These are phyloP conservation scores for Drosophila sp. DNA, from an alignment of 1,140 invertebrate genomes.

Conservation along the genomic window DNA sequence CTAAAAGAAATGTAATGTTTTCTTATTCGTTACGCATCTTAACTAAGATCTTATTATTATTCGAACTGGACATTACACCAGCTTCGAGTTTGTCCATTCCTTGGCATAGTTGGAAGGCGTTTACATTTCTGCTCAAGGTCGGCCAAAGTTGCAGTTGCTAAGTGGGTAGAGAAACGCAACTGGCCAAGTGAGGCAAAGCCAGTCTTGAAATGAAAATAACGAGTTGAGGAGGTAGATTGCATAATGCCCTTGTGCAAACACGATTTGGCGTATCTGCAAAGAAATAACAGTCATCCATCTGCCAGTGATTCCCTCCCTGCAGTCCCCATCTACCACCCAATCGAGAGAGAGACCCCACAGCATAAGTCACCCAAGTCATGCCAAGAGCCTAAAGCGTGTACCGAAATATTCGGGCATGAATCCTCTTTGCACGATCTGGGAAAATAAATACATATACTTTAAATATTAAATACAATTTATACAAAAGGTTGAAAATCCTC, in stretches of 20 bases:
- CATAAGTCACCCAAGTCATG: slow-evolving; percentile 15
- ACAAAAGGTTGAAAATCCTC: neutral
- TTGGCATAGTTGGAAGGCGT: slow-evolving; percentile 20
- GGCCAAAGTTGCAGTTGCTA: slow-evolving; percentile 9
- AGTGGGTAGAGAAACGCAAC: neutral
- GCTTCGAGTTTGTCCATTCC: slow-evolving; percentile 10
- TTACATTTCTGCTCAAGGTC: slow-evolving; percentile 15
- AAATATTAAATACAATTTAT: slow-evolving; percentile 9
- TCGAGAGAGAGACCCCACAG: no score
- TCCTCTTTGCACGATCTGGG: slow-evolving; percentile 3
- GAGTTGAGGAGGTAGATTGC: slow-evolving; percentile 18
- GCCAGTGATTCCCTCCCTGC: neutral
- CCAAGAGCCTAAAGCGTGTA: slow-evolving; percentile 4
- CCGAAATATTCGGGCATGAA: slow-evolving; percentile 15
- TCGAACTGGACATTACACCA: no score
- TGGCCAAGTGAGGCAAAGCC: slow-evolving; percentile 10
- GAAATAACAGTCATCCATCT: slow-evolving; percentile 6
- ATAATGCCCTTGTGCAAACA: slow-evolving; percentile 19
- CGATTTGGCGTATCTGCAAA: slow-evolving; percentile 10
- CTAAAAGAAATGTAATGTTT: no score
- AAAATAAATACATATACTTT: slow-evolving; percentile 13
- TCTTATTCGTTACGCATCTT: no score
- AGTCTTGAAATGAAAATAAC: slow-evolving; percentile 15
- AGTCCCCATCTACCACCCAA: neutral
- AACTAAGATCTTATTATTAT: no score